These are phyloP conservation scores for Triplophysa dalaica DNA, from an alignment of 2,113 vertebrate genomes.

Conservation along the genomic window DNA sequence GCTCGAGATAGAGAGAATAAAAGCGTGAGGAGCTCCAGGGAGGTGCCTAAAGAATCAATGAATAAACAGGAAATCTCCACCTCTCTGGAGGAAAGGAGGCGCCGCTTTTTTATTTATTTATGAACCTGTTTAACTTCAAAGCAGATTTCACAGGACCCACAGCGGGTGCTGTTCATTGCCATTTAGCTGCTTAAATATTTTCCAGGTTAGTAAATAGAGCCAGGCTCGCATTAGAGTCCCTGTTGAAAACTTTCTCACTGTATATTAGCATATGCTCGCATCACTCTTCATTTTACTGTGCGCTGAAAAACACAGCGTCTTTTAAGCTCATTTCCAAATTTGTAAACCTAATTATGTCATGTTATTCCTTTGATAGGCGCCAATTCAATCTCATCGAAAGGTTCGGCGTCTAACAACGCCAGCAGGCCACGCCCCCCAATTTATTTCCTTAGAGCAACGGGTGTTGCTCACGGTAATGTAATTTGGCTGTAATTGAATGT, in stretches of 20 bases:
- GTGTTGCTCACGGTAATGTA: constrained; percentile 63
- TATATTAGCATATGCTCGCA: constrained; percentile 31
- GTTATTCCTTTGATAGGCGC: constrained; percentile 27
- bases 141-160: constrained; percentile 41
- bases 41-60: background rate
- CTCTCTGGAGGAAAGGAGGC: constrained; percentile 46
- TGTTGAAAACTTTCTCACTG: constrained; percentile 15
- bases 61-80: constrained; percentile 28
- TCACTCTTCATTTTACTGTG: constrained; percentile 17
- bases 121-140: constrained; percentile 61
- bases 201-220: constrained; percentile 53
- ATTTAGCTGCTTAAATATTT: constrained; percentile 52
- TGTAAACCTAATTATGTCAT: constrained; percentile 14
- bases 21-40: background rate
- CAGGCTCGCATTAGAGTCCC: constrained; percentile 34
- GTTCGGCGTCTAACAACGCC: background rate
- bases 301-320: constrained; percentile 10
- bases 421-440: constrained; percentile 45
- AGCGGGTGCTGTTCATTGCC: constrained; percentile 29
- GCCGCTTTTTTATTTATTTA: constrained; percentile 51
- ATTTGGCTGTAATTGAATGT: constrained; percentile 68
- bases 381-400: constrained; percentile 2
- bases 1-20: constrained; percentile 16
- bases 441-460: constrained; percentile 53
- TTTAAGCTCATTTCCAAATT: constrained; percentile 9